These are phyloP conservation scores for Phocoena phocoena DNA, from an alignment of 2,113 vertebrate genomes.

Conservation along the genomic window DNA sequence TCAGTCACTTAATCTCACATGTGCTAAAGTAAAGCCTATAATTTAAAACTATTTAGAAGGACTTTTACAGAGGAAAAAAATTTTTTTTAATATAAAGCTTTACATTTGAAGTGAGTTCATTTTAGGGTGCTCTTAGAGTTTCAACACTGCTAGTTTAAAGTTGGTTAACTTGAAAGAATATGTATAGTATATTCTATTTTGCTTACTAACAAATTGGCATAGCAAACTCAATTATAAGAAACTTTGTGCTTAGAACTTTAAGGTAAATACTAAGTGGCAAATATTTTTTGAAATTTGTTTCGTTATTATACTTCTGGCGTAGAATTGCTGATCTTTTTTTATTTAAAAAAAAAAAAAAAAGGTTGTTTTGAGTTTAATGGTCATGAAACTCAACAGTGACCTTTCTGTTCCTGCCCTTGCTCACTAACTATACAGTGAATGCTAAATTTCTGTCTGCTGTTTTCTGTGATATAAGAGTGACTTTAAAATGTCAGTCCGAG, in stretches of 20 bases:
- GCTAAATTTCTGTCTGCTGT: conserved; percentile 55
- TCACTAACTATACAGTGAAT: conserved; percentile 58
- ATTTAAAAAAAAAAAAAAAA: neutral
- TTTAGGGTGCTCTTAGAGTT: conserved; percentile 56
- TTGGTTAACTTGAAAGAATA: conserved; percentile 50
- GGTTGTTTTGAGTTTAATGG: conserved; percentile 48
- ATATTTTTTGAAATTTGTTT: conserved; percentile 56
- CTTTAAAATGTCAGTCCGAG: conserved; percentile 50
- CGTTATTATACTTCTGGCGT: conserved; percentile 38
- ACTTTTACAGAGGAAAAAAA: conserved; percentile 36
- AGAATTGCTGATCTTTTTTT: conserved; percentile 62
- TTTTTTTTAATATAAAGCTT: conserved; percentile 60
- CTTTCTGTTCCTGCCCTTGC: conserved; percentile 47
- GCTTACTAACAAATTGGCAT: conserved; percentile 52
- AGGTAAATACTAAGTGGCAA: conserved; percentile 52
- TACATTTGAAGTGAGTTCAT: conserved; percentile 64
- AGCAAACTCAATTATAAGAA: conserved; percentile 54
- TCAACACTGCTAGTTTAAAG: conserved; percentile 48
- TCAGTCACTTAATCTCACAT: neutral
- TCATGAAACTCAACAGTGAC: conserved; percentile 21
- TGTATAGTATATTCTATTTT: conserved; percentile 58
- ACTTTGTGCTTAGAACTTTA: conserved; percentile 64
- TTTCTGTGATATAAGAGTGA: conserved; percentile 63
- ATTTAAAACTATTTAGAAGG: conserved; percentile 61
- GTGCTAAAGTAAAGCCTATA: conserved; percentile 3